Percentiles rank a stretch among this genome's conserved stretches.
Evolutionary conservation across 2,888 invertebrate genomes (phyloP).

Genomic region (Tanypteryx hageni): DNA sequence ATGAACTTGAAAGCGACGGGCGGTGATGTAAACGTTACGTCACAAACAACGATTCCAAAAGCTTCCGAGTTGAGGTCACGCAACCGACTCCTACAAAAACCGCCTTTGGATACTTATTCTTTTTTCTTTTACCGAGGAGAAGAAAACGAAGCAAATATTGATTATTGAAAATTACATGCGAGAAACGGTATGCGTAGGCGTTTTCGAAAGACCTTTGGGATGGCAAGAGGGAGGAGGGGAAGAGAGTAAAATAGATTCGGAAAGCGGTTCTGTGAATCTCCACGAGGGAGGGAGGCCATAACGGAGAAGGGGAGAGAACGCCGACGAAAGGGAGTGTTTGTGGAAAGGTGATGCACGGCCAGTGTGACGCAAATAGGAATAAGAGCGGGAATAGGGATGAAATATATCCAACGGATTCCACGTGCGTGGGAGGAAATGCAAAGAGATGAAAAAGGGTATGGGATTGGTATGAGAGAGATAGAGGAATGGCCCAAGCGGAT

Average conservation of each 20-base stretch:
- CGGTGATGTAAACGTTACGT: neutral
- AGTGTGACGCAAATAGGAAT: neutral
- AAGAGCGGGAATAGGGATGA: neutral
- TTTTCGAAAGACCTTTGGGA: neutral
- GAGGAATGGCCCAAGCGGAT: neutral
- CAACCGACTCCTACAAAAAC: neutral
- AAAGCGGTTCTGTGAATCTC: neutral
- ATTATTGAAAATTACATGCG: neutral
- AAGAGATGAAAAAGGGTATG: constrained; percentile 19
- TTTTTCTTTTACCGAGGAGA: neutral
- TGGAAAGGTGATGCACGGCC: neutral
- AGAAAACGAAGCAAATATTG: neutral
- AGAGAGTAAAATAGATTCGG: neutral
- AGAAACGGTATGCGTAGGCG: neutral
- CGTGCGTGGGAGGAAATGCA: neutral
- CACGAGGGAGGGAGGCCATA: neutral
- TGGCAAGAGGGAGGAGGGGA: neutral
- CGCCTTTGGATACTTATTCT: neutral
- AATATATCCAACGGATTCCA: neutral
- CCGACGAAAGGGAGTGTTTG: neutral
- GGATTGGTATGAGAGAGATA: neutral
- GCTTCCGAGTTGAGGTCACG: neutral
- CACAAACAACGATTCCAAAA: neutral
- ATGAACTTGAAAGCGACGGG: constrained; percentile 27
- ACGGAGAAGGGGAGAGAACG: neutral